Evolutionary conservation across 2,113 vertebrate genomes (phyloP).

Genomic region (Bufo gargarizans): DNA sequence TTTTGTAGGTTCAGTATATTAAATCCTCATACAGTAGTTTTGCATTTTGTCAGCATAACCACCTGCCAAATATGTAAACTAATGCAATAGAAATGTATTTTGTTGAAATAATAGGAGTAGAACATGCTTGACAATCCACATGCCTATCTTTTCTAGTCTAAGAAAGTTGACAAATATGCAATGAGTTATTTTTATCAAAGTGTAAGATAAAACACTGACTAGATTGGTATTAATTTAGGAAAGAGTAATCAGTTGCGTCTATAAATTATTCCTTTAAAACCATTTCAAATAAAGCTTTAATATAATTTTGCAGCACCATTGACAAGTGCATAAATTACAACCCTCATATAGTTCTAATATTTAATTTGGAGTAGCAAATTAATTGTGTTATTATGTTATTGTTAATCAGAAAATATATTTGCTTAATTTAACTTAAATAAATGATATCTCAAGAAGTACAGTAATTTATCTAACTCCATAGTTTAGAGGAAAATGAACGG

Average conservation of each 20-base stretch:
- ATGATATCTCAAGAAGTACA: neutral
- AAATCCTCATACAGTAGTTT: neutral
- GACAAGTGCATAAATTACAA: constrained; percentile 2
- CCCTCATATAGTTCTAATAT: neutral
- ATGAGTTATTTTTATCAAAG: constrained; percentile 4
- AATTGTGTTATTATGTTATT: neutral
- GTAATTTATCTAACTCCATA: neutral
- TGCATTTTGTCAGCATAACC: constrained; percentile 9
- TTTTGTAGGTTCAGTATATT: neutral
- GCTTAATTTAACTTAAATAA: neutral
- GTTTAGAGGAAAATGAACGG: neutral
- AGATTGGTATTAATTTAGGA: neutral
- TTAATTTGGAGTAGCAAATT: neutral
- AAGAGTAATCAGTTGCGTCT: constrained; percentile 3
- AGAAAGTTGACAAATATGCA: neutral
- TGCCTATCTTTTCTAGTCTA: neutral
- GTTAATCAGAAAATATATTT: neutral
- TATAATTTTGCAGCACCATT: neutral
- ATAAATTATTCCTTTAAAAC: neutral
- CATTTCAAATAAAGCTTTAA: constrained; percentile 16
- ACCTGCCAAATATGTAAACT: neutral
- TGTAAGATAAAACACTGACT: neutral
- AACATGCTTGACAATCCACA: neutral
- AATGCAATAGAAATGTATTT: neutral
- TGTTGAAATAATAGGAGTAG: neutral